Evolutionary conservation across 1,140 invertebrate species (phyloP).

Genomic region (Anoplolepis gracilipes): DNA sequence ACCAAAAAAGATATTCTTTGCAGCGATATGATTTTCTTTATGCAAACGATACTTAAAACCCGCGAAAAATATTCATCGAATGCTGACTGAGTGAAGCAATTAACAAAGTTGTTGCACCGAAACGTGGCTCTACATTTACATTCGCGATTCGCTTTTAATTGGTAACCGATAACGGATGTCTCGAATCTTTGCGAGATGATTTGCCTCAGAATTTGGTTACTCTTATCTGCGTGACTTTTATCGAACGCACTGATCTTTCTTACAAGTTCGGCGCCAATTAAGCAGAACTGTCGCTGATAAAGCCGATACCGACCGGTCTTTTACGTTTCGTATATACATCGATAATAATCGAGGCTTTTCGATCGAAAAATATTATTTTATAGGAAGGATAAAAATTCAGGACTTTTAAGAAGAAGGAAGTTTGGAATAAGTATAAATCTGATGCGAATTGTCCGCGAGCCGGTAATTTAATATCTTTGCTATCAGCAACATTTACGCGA

Average conservation of each 20-base stretch:
- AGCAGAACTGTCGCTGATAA: slow-evolving; percentile 44
- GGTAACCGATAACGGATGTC: neutral
- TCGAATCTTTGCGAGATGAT: neutral
- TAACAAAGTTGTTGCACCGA: neutral
- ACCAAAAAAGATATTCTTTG: neutral
- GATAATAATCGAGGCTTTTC: slow-evolving; percentile 16
- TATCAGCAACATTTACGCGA: slow-evolving; percentile 18
- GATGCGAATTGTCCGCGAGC: neutral
- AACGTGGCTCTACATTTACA: neutral
- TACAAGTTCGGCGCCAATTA: slow-evolving; percentile 48
- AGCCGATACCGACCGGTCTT: slow-evolving; percentile 26
- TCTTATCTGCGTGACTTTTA: slow-evolving; percentile 40
- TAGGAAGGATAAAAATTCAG: neutral
- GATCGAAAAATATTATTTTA: neutral
- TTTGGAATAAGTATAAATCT: neutral
- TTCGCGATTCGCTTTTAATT: slow-evolving; percentile 2
- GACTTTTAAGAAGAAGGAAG: neutral
- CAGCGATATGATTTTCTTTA: neutral
- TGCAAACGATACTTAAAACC: neutral
- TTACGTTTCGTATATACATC: slow-evolving; percentile 2
- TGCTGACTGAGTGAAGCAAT: neutral
- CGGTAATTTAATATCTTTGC: slow-evolving; percentile 23
- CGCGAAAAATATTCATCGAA: neutral
- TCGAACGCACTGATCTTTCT: slow-evolving; percentile 34
- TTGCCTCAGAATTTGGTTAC: neutral